These are phyloP conservation scores for Vanacampus margaritifer DNA, from an alignment of 2,113 vertebrate genomes.

Conservation along the genomic window DNA sequence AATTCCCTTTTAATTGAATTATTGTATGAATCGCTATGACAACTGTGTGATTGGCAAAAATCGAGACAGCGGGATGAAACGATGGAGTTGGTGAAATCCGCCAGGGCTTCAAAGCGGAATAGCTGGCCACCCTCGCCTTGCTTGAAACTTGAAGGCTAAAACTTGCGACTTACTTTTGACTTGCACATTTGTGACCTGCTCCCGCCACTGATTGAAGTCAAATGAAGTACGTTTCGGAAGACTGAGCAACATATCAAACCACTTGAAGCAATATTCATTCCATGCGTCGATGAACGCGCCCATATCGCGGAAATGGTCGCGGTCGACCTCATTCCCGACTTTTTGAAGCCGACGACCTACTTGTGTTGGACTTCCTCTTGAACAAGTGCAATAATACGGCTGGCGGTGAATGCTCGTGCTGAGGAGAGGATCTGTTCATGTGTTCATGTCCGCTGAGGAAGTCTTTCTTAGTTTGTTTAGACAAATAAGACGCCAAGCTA, in stretches of 20 bases:
- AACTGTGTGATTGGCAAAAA: no score
- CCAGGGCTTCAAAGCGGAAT: no score
- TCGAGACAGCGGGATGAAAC: no score
- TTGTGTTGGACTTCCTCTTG: constrained; percentile 44
- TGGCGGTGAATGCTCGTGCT: neutral
- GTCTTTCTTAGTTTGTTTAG: constrained; percentile 35
- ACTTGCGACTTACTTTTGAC: neutral
- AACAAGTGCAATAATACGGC: constrained; percentile 60
- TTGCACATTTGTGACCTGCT: neutral
- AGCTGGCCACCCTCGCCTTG: no score
- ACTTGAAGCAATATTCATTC: constrained; percentile 67
- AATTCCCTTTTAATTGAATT: no score
- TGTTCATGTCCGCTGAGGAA: constrained; percentile 46
- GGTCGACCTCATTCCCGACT: constrained; percentile 24
- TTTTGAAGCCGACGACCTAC: constrained; percentile 27
- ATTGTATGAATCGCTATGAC: no score
- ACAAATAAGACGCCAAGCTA: constrained; percentile 34
- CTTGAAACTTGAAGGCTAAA: neutral
- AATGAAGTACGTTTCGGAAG: constrained; percentile 32
- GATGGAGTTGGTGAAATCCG: no score
- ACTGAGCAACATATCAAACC: constrained; percentile 65
- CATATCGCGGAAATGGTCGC: no score
- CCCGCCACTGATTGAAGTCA: neutral
- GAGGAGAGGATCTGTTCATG: constrained; percentile 1
- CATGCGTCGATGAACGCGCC: constrained; percentile 9